Conservation (phyloP, 2,797 vertebrate genomes). For the Okamejei kenojei region DNA sequence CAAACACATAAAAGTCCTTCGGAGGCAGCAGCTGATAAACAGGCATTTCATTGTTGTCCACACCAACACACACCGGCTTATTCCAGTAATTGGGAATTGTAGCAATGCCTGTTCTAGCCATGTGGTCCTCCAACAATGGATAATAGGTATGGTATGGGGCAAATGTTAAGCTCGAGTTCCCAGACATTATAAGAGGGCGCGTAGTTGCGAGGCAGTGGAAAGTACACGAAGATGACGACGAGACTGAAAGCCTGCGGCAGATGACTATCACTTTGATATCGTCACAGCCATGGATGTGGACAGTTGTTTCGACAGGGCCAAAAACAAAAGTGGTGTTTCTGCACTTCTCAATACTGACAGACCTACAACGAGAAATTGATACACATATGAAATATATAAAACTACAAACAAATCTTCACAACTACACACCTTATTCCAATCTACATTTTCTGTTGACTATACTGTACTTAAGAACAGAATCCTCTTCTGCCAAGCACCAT, state of each 20-base stretch:
- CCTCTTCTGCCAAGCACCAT: background rate
- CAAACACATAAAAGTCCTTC: slow-evolving; percentile 69
- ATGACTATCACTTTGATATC: slow-evolving; percentile 71
- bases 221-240: slow-evolving; percentile 66
- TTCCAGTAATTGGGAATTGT: slow-evolving; percentile 89
- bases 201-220: slow-evolving; percentile 77
- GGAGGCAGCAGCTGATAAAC: slow-evolving; percentile 73
- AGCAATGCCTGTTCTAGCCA: slow-evolving; percentile 84
- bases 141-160: slow-evolving; percentile 91
- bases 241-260: slow-evolving; percentile 67
- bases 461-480: background rate
- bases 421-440: background rate
- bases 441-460: background rate
- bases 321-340: slow-evolving; percentile 79
- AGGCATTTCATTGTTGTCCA: slow-evolving; percentile 54
- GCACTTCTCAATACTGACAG: slow-evolving; percentile 87
- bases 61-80: slow-evolving; percentile 69
- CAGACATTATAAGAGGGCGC: slow-evolving; percentile 76
- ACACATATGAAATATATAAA: background rate
- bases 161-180: slow-evolving; percentile 73
- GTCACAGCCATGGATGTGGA: slow-evolving; percentile 84
- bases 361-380: slow-evolving; percentile 56
- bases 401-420: background rate
- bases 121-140: slow-evolving; percentile 89
- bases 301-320: slow-evolving; percentile 75